Conservation (phyloP, 1,140 invertebrate genomes). For the Orius insidiosus region DNA sequence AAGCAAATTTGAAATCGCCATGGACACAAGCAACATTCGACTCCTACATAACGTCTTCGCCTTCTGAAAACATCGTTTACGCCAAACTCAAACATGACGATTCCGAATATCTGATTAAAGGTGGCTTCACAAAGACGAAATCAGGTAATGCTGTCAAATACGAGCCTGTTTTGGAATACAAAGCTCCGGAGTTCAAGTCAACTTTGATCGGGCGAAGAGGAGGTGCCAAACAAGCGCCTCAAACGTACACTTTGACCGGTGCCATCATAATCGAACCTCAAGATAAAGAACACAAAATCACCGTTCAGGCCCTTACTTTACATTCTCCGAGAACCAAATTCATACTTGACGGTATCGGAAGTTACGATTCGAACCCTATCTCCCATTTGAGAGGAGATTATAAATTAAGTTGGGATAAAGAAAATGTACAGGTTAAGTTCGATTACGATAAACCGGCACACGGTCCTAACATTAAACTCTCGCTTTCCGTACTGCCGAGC, state of each 20-base stretch:
- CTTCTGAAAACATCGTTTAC: slow-evolving; percentile 31
- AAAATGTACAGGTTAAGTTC: slow-evolving; percentile 27
- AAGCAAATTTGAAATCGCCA: slow-evolving; percentile 36
- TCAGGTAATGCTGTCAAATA: slow-evolving; percentile 32
- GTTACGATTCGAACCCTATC: too few species aligned
- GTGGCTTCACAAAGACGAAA: slow-evolving; percentile 40
- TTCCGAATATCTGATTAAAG: slow-evolving; percentile 37
- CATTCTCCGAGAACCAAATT: slow-evolving; percentile 26
- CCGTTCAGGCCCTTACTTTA: slow-evolving; percentile 34
- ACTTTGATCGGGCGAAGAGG: slow-evolving; percentile 24
- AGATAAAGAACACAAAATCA: slow-evolving; percentile 32
- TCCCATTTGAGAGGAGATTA: too few species aligned
- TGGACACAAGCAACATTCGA: slow-evolving; percentile 34
- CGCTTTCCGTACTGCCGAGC: slow-evolving; percentile 1
- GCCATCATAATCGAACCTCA: slow-evolving; percentile 31
- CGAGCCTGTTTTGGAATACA: slow-evolving; percentile 49
- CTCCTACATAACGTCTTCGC: slow-evolving; percentile 8
- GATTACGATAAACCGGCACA: too few species aligned
- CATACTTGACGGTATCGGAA: slow-evolving; percentile 24
- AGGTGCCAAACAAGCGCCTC: slow-evolving; percentile 19
- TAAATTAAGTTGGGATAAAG: slow-evolving; percentile 28
- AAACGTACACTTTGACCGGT: slow-evolving; percentile 14
- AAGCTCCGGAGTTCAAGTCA: slow-evolving; percentile 29
- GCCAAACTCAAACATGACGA: slow-evolving; percentile 37
- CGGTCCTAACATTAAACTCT: not conserved